Conservation (phyloP, 2,888 invertebrate genomes). For the Drosophila vallismaia region DNA sequence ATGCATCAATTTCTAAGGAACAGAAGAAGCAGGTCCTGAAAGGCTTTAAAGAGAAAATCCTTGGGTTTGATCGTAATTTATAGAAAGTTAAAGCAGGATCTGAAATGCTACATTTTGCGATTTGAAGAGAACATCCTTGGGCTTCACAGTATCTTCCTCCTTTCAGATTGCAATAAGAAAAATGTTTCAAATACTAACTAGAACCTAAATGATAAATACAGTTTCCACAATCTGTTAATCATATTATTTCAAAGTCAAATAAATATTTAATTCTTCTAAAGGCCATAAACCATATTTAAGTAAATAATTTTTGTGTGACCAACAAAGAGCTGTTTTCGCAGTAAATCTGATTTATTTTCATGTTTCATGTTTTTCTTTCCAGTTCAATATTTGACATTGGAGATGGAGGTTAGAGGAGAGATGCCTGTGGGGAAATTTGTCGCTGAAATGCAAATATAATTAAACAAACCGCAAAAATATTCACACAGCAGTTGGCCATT, state of each 20-base stretch:
- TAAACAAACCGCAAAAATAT: constrained; percentile 45
- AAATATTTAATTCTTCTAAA: constrained; percentile 8
- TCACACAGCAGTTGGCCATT: constrained; percentile 33
- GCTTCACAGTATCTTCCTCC: too few species aligned
- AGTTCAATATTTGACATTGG: constrained; percentile 29
- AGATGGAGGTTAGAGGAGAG: background rate
- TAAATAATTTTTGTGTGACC: constrained; percentile 11
- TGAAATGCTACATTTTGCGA: too few species aligned
- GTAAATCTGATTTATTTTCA: constrained; percentile 27
- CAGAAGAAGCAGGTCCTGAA: constrained; percentile 6
- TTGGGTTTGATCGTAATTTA: background rate
- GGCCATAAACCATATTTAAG: constrained; percentile 20
- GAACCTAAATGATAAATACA: too few species aligned
- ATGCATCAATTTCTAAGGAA: constrained; percentile 57
- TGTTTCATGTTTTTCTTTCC: constrained; percentile 1
- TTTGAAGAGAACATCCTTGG: too few species aligned
- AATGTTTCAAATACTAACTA: too few species aligned
- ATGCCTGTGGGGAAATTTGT: constrained; percentile 3
- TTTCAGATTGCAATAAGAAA: too few species aligned
- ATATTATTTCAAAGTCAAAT: background rate
- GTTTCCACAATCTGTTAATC: background rate
- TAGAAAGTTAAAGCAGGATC: too few species aligned
- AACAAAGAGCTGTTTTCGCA: constrained; percentile 11
- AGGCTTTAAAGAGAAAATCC: background rate
- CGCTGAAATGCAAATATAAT: constrained; percentile 38